These are phyloP conservation scores for Ormyrus nitidulus DNA, from an alignment of 2,888 invertebrate species.

Conservation along the genomic window DNA sequence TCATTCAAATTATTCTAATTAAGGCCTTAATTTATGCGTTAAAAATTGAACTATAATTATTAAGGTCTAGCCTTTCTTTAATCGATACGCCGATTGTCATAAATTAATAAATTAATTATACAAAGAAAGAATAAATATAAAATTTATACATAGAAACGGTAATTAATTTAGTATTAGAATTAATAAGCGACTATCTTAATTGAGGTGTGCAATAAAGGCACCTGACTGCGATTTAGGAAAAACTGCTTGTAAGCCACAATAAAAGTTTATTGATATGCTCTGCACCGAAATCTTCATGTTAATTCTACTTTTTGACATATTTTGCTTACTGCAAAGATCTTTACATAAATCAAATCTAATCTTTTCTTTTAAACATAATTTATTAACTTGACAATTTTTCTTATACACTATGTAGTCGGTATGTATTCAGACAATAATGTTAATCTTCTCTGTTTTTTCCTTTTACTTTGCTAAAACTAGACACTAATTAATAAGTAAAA, in stretches of 20 bases:
- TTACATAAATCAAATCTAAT: slow-evolving; percentile 58
- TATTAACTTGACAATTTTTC: background rate
- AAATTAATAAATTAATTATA: slow-evolving; percentile 45
- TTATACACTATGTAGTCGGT: too few relatives aligned
- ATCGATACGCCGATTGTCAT: slow-evolving; percentile 38
- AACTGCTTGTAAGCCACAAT: slow-evolving; percentile 43
- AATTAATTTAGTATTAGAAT: slow-evolving; percentile 55
- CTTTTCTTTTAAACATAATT: slow-evolving; percentile 27
- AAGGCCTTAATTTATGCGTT: slow-evolving; percentile 28
- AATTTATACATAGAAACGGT: slow-evolving; percentile 44
- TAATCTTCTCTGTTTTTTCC: background rate
- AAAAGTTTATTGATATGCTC: background rate
- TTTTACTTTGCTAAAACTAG: slow-evolving; percentile 29
- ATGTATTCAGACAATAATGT: background rate
- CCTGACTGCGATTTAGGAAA: slow-evolving; percentile 33
- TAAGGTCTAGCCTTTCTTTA: slow-evolving; percentile 45
- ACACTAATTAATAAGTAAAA: background rate
- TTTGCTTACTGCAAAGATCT: slow-evolving; percentile 60
- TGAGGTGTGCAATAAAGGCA: slow-evolving; percentile 42
- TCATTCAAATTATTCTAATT: slow-evolving; percentile 30
- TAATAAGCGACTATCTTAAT: slow-evolving; percentile 50
- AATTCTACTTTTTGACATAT: slow-evolving; percentile 55
- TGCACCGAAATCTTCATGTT: background rate
- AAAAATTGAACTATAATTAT: slow-evolving; percentile 31
- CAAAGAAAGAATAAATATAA: slow-evolving; percentile 41